Conservation (phyloP, 2,888 invertebrate species). For the Apodemia hepburni region DNA sequence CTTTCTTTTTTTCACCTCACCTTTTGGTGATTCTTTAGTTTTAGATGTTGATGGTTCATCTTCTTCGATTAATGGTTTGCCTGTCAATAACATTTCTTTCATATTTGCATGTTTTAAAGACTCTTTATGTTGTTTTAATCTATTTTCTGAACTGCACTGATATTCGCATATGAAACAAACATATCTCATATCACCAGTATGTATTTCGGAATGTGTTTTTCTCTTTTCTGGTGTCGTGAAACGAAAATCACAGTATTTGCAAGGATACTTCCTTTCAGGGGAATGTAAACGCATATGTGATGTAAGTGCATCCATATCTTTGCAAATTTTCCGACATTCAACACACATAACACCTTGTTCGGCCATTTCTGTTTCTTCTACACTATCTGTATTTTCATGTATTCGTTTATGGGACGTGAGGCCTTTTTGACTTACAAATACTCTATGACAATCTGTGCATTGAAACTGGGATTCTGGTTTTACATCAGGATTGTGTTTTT, state of each 20-base stretch:
- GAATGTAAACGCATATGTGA: conserved; percentile 70
- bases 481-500: conserved; percentile 57
- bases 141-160: conserved; percentile 65
- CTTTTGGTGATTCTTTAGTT: conserved; percentile 23
- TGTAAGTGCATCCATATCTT: conserved; percentile 55
- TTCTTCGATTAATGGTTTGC: conserved; percentile 49
- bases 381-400: conserved; percentile 52
- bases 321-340: conserved; percentile 67
- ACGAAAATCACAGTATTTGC: conserved; percentile 69
- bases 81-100: conserved; percentile 60
- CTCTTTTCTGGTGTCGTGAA: conserved; percentile 65
- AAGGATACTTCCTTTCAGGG: conserved; percentile 60
- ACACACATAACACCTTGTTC: conserved; percentile 62
- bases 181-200: conserved; percentile 71
- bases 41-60: conserved; percentile 44
- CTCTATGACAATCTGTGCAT: conserved; percentile 62
- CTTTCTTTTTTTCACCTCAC: conserved; percentile 43
- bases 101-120: conserved; percentile 64
- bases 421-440: conserved; percentile 63
- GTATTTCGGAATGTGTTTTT: conserved; percentile 60
- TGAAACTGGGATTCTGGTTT: conserved; percentile 59
- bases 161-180: conserved; percentile 74
- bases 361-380: conserved; percentile 46
- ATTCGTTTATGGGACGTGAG: conserved; percentile 61
- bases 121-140: conserved; percentile 59